Evolutionary conservation across 2,113 vertebrate genomes (phyloP).

Genomic region (Carassius carassius): DNA sequence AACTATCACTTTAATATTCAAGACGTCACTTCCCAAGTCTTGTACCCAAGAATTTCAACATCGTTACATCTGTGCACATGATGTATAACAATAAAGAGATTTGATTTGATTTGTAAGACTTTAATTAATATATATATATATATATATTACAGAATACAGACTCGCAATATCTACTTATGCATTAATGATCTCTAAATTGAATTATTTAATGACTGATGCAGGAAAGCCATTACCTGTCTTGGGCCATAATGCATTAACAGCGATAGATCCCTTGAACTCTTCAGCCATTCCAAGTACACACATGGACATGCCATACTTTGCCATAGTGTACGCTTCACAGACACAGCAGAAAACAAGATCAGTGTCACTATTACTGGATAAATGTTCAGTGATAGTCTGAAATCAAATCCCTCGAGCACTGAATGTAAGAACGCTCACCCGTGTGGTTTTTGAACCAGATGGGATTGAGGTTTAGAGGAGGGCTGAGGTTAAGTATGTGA

Average conservation of each 20-base stretch:
- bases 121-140: too few species aligned
- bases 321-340: constrained; percentile 90
- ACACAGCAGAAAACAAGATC: not conserved
- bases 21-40: too few species aligned
- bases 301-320: constrained; percentile 99
- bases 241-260: constrained; percentile 96
- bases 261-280: constrained; percentile 93
- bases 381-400: not conserved
- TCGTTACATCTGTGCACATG: too few species aligned
- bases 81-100: too few species aligned
- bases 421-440: constrained; percentile 59
- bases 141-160: too few species aligned
- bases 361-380: not conserved
- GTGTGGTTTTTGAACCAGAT: constrained; percentile 96
- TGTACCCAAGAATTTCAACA: too few species aligned
- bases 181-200: not conserved
- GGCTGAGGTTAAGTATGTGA: constrained; percentile 95
- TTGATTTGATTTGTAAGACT: too few species aligned
- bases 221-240: constrained; percentile 81
- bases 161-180: too few species aligned
- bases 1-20: not conserved
- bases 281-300: constrained; percentile 98
- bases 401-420: not conserved
- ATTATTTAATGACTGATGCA: not conserved
- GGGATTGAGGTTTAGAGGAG: constrained; percentile 93